These are phyloP conservation scores for Rhopalosiphum maidis DNA, from an alignment of 1,140 invertebrate genomes.

Conservation along the genomic window DNA sequence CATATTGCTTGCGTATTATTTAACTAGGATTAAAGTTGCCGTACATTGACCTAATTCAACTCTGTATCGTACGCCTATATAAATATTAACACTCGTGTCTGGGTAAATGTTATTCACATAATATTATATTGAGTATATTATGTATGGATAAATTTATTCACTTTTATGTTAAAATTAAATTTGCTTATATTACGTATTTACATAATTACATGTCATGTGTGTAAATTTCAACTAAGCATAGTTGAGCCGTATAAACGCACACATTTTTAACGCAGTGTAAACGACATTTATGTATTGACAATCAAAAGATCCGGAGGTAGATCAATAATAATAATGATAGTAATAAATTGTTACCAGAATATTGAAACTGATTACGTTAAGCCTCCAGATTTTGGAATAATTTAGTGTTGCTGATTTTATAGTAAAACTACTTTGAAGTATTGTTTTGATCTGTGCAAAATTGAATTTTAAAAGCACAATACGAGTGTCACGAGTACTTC, in stretches of 20 bases:
- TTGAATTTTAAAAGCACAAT: neutral
- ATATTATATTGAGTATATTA: neutral
- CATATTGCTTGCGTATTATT: neutral
- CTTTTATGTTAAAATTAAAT: neutral
- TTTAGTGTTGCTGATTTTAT: neutral
- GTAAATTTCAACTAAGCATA: neutral
- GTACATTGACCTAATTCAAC: neutral
- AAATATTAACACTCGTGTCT: neutral
- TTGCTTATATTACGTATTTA: neutral
- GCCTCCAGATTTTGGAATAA: neutral
- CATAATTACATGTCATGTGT: neutral
- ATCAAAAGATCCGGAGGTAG: neutral
- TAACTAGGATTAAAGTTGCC: neutral
- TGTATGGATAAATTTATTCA: neutral
- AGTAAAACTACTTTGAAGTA: neutral
- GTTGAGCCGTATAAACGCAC: neutral
- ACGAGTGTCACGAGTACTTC: neutral
- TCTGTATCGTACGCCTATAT: neutral
- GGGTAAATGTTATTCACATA: neutral
- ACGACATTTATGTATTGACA: neutral
- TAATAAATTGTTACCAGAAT: neutral
- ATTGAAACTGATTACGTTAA: neutral
- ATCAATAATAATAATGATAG: neutral
- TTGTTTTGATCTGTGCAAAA: neutral
- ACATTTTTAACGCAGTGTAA: neutral